These are phyloP conservation scores for Scyliorhinus canicula DNA, from an alignment of 2,797 vertebrate species.

Conservation along the genomic window DNA sequence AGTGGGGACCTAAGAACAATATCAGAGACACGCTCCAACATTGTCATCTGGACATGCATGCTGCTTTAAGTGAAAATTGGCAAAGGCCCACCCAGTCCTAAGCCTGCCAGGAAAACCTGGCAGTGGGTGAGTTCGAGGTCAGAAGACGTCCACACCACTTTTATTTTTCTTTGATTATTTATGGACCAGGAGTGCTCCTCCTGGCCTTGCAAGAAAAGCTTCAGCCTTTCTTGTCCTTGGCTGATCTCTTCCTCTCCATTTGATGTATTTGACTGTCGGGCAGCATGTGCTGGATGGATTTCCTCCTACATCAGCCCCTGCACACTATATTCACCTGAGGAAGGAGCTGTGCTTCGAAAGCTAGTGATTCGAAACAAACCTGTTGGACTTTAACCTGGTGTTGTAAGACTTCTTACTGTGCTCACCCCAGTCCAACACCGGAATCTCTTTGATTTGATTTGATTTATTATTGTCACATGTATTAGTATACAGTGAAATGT, in stretches of 20 bases:
- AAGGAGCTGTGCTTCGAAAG: too few species aligned
- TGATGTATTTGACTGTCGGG: neutral
- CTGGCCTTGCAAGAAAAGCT: neutral
- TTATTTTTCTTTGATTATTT: neutral
- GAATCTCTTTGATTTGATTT: too few species aligned
- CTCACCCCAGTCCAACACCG: too few species aligned
- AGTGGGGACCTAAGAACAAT: neutral
- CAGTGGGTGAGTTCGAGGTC: neutral
- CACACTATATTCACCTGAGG: neutral
- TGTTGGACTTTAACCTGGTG: too few species aligned
- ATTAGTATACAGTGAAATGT: too few species aligned
- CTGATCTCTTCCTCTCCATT: neutral
- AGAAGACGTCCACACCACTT: neutral
- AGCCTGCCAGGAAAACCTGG: neutral
- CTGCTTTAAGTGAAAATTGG: neutral
- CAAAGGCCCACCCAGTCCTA: neutral
- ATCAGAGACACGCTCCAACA: neutral
- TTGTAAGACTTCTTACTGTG: too few species aligned
- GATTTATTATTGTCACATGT: too few species aligned
- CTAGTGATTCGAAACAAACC: too few species aligned
- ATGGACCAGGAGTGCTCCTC: neutral
- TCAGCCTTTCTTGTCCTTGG: neutral
- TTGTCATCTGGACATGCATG: neutral
- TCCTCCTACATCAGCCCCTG: neutral
- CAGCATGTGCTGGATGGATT: neutral